Base-by-base conservation (phyloP, 2,888 invertebrate species). In the Nomada lathburiana region DNA sequence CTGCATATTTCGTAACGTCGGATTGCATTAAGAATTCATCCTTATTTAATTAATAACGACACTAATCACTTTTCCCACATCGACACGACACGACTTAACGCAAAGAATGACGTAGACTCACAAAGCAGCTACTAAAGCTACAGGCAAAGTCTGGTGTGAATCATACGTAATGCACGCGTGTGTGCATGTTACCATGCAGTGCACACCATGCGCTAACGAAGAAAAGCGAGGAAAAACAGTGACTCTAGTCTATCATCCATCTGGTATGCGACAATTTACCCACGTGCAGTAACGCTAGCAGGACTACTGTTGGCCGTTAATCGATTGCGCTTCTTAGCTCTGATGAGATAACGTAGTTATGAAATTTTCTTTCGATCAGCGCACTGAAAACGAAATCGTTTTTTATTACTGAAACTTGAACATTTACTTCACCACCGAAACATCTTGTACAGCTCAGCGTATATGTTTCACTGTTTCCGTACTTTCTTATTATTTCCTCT, bases 111-210 rank as follows among this genome's bases (percentile, higher is more conserved):
- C 7, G 13, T 7, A 63, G 9, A 36, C 36, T 36, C 1, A 13
- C 9, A 29, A 65, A 16, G 55, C 55, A 55, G 10, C n/a, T 18
- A 26, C 10, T 13, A 47, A 36, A 23, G 26, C 2, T 18, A 1
- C 10, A 44, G 9, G 16, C 44, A 64, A 72, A 64, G 64, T 64
- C n/a, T 55, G 26, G 0, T 26, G 23, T 63, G 71, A 72, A 23
- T 63, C 71, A 65, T 10, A 29, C n/a, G 3, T 16, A 4, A n/a
- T 44, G 53, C 26, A 18, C 52, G 44, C 5, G 13, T 29, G 2
- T 7, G 29, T n/a, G 13, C 23, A 0, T 13, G 44, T 16, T n/a
- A 3, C 16, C n/a, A 57, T 20, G 29, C 7, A 50, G 16, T 29
- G 18, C 2, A 13, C n/a, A 26, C n/a, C n/a, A 7, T 13, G 44